Evolutionary conservation across 2,113 vertebrate genomes (phyloP).

Genomic region (Hylia prasina): DNA sequence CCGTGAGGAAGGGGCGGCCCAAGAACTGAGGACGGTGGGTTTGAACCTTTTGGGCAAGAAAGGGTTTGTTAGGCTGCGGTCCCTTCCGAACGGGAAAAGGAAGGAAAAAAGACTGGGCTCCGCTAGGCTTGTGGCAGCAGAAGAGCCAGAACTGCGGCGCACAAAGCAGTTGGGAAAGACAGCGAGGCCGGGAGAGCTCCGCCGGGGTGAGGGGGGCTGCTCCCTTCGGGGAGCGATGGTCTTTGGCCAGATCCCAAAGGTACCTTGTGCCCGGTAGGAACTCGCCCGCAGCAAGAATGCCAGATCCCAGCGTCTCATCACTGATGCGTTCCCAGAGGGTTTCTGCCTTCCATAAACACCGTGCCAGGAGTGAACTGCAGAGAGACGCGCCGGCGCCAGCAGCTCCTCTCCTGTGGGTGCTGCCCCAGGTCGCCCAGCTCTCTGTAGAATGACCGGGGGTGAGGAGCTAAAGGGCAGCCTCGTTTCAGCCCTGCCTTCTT

Average conservation of each 20-base stretch:
- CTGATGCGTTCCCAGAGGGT: background rate
- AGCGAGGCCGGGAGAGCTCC: background rate
- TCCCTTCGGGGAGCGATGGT: background rate
- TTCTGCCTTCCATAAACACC: background rate
- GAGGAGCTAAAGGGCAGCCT: background rate
- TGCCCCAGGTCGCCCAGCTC: background rate
- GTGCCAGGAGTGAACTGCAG: background rate
- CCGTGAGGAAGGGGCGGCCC: background rate
- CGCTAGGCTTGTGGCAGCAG: background rate
- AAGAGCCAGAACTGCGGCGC: background rate
- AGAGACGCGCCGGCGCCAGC: background rate
- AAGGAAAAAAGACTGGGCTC: background rate
- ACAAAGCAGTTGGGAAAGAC: background rate
- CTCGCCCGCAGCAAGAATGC: background rate
- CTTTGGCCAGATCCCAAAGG: background rate
- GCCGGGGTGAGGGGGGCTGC: background rate
- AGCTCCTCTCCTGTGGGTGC: background rate
- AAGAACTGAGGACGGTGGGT: background rate
- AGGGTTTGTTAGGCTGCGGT: background rate
- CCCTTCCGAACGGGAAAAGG: background rate
- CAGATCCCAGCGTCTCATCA: background rate
- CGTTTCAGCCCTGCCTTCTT: background rate
- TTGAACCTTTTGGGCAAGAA: background rate
- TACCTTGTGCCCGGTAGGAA: background rate
- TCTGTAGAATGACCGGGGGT: no score